A percentile compares a stretch with the other conserved stretches of the same genome.
phyloP scores from a whole-genome alignment of 2,797 vertebrate species.

The Cyprinella venusta region DNA sequence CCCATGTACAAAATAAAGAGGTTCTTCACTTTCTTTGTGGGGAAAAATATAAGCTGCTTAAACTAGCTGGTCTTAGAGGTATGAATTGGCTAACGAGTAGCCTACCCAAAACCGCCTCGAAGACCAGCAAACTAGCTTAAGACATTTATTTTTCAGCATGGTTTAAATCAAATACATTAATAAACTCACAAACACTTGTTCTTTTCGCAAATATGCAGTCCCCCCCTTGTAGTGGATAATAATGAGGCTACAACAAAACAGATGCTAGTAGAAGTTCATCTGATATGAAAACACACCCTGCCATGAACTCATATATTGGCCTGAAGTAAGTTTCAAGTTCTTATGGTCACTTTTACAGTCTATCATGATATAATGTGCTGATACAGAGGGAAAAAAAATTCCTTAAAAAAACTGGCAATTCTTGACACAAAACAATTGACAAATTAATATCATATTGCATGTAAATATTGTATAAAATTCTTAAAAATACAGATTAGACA shows the following conservation, averaged over 20 bases:
- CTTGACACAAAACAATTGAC: conserved; percentile 59
- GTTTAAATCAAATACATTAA: conserved; percentile 24
- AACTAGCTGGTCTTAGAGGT: background rate
- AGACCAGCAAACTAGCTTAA: background rate
- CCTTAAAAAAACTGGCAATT: conserved; percentile 72
- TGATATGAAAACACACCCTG: conserved; percentile 32
- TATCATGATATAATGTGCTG: conserved; percentile 44
- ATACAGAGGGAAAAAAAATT: conserved; percentile 66
- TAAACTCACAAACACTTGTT: conserved; percentile 46
- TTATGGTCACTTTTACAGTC: conserved; percentile 65
- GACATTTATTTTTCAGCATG: conserved; percentile 11
- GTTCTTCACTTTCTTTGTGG: background rate
- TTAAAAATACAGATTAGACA: conserved; percentile 86
- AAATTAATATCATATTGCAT: conserved; percentile 81
- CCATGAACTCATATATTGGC: conserved; percentile 49
- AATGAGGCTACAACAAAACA: conserved; percentile 35
- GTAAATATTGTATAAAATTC: conserved; percentile 88
- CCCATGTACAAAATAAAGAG: conserved; percentile 51
- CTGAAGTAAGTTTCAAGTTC: conserved; percentile 64
- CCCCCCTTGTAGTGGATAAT: conserved; percentile 49
- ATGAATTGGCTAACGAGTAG: background rate
- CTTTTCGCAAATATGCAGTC: background rate
- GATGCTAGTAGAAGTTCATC: conserved; percentile 1
- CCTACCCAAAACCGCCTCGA: background rate
- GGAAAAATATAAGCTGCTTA: conserved; percentile 51